phyloP scores from a whole-genome alignment of 53 echinoderm and acorn worm species.

The Holothuria leucospilota region DNA sequence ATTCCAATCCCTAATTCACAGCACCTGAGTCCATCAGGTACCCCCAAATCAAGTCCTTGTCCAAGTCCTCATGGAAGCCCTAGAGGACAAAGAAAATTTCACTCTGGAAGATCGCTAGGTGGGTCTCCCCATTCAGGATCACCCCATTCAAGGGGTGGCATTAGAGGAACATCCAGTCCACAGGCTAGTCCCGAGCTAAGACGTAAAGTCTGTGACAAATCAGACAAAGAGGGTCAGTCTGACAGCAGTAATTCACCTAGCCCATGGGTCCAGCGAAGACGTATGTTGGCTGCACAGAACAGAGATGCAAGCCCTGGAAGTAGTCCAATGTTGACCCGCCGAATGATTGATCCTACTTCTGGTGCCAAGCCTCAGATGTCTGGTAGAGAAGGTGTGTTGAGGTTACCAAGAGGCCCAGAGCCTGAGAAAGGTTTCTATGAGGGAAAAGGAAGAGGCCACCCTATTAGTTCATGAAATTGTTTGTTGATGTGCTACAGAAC shows the following conservation, averaged over 20 bases:
- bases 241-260: constrained; percentile 81
- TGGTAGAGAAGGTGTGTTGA: constrained; percentile 62
- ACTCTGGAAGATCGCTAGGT: constrained; percentile 72
- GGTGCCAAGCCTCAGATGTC: constrained; percentile 57
- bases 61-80: constrained; percentile 98
- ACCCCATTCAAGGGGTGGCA: constrained; percentile 42
- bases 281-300: constrained; percentile 70
- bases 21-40: constrained; percentile 86
- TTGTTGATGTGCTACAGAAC: no score
- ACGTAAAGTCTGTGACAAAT: constrained; percentile 70
- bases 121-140: constrained; percentile 43
- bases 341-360: constrained; percentile 50
- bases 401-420: constrained; percentile 76
- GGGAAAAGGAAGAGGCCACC: constrained; percentile 80
- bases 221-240: constrained; percentile 70
- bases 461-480: not conserved
- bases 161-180: constrained; percentile 74
- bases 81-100: constrained; percentile 75
- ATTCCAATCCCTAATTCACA: constrained; percentile 75
- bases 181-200: constrained; percentile 82
- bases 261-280: constrained; percentile 87
- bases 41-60: constrained; percentile 94
- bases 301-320: constrained; percentile 72
- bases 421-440: constrained; percentile 69
- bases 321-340: constrained; percentile 80